Base-by-base conservation (phyloP, 2,888 invertebrate genomes). In the Habroteleia sp. region DNA sequence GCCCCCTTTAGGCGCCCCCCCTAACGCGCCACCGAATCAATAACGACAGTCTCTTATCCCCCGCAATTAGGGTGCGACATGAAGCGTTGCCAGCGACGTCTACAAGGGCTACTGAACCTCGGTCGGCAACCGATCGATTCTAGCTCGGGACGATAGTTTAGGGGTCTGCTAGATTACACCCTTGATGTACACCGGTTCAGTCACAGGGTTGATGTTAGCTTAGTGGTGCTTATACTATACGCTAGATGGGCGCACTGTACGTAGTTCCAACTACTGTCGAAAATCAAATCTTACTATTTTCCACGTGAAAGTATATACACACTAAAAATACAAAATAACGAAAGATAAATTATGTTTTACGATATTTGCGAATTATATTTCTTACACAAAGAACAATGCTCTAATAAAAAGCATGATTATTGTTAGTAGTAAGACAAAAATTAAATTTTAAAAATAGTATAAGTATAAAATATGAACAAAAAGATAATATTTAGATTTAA, bases 21-120 rank as follows among this genome's bases (percentile, higher is more conserved):
- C n/a, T n/a, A 52, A 60, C 60, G 65, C 72, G 58, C 62, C 74
- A 52, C 41, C 56, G 58, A 77, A 77, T 77, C 77, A 77, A 77
- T 77, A 77, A 50, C 75, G 69, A 29, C 52, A 46, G 63, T 31
- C 74, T 76, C 69, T 68, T 74, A 68, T 65, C 60, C 63, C 77
- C 72, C 68, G 68, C 77, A 74, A 74, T 77, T 60, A 65, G 63
- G 65, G 60, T 68, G 74, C 69, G 65, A 65, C 63, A 48, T 41
- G 41, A 8, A 20, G 29, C 73, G 33, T 46, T 44, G n/a, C 37
- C 65, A 56, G 56, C 68, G 62, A 76, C 73, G 46, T 31, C 60
- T 37, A 48, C 42, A 23, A 31, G 17, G 25, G 44, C 29, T 2
- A 20, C 17, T n/a, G 25, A 31, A 35, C 52, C 71, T 62, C 71